Percentiles rank a stretch among this genome's conserved stretches.
Evolutionary conservation across 2,113 vertebrate genomes (phyloP).

Genomic region (Panthera leo): DNA sequence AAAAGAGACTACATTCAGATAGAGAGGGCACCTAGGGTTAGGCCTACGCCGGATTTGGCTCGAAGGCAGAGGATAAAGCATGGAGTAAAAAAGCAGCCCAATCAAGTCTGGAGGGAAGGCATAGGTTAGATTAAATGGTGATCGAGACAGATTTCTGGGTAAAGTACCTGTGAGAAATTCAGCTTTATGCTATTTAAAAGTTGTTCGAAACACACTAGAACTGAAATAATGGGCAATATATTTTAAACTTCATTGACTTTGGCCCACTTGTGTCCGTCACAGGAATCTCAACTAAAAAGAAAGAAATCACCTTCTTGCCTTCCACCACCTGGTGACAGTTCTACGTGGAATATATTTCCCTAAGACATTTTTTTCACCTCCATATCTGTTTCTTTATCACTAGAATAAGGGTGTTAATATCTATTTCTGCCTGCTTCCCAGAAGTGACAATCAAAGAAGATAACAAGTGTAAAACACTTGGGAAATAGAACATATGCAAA

Average conservation of each 20-base stretch:
- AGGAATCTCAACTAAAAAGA: not conserved
- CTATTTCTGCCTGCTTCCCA: not conserved
- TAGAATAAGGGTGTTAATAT: not conserved
- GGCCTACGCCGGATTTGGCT: not conserved
- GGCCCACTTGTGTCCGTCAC: not conserved
- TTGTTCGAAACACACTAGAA: not conserved
- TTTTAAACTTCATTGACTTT: conserved; percentile 27
- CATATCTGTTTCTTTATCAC: not conserved
- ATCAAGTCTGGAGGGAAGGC: not conserved
- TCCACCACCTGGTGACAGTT: not conserved
- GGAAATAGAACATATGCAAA: conserved; percentile 4
- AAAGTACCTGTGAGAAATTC: not conserved
- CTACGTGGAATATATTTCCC: not conserved
- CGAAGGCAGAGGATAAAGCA: not conserved
- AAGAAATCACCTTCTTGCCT: not conserved
- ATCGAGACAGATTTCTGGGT: conserved; percentile 41
- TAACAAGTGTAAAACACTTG: conserved; percentile 38
- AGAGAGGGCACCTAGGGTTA: not conserved
- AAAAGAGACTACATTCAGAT: conserved; percentile 25
- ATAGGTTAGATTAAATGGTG: not conserved
- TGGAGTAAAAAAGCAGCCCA: not conserved
- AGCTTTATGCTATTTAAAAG: conserved; percentile 14
- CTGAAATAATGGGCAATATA: not conserved
- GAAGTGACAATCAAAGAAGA: not conserved
- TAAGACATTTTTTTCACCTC: not conserved